phyloP scores from a whole-genome alignment of 2,888 invertebrate species.

The Megaustenia siamemsis region DNA sequence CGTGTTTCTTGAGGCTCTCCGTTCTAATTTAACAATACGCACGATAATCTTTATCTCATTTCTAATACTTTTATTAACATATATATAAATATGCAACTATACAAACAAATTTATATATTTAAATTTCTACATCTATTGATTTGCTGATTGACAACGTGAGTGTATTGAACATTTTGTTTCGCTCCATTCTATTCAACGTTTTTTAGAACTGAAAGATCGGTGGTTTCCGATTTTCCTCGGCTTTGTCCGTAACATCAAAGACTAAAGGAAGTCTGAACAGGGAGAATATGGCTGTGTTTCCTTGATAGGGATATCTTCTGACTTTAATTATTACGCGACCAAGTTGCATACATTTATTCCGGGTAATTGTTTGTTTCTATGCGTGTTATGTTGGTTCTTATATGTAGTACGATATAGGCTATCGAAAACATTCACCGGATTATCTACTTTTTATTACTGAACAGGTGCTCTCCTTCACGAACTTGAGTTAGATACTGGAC shows the following conservation, averaged over 20 bases:
- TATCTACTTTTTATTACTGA: background rate
- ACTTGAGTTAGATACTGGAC: background rate
- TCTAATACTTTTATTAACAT: background rate
- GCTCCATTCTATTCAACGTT: background rate
- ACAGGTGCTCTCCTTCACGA: constrained; percentile 29
- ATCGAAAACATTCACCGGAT: background rate
- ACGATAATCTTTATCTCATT: background rate
- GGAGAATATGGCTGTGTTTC: constrained; percentile 49
- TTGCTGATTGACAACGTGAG: background rate
- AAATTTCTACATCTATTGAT: too few relatives aligned
- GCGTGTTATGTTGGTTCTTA: background rate
- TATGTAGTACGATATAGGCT: background rate
- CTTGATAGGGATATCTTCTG: constrained; percentile 23
- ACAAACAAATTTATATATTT: background rate
- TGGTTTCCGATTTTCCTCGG: constrained; percentile 45
- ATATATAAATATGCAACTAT: background rate
- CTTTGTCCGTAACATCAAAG: constrained; percentile 51
- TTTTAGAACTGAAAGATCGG: constrained; percentile 3
- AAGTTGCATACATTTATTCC: background rate
- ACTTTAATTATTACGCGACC: background rate
- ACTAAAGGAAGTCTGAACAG: constrained; percentile 50
- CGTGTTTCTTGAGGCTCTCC: background rate
- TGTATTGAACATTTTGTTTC: background rate
- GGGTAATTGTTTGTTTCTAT: background rate
- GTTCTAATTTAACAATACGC: background rate